Evolutionary conservation across 2,113 vertebrate species (phyloP).

Genomic region (Pristiophorus japonicus): DNA sequence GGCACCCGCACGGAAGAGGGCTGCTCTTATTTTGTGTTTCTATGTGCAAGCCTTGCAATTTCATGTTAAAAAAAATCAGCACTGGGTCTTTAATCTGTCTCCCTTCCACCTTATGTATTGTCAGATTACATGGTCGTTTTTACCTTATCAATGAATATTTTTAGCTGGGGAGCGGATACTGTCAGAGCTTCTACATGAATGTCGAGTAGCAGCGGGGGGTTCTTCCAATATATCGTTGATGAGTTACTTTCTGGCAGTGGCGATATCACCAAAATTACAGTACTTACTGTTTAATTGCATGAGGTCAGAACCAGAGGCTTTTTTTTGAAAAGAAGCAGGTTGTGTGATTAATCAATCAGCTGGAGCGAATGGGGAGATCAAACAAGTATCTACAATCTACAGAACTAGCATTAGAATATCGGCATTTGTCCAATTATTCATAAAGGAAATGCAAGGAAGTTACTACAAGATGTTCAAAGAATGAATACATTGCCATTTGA

Average conservation of each 20-base stretch:
- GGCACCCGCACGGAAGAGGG: constrained; percentile 63
- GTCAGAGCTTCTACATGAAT: constrained; percentile 30
- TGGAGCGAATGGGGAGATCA: neutral
- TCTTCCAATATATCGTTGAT: constrained; percentile 26
- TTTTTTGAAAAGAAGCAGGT: constrained; percentile 17
- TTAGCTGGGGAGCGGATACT: constrained; percentile 25
- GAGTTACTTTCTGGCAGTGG: constrained; percentile 31
- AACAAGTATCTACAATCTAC: neutral
- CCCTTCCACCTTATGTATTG: constrained; percentile 33
- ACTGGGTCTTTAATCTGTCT: constrained; percentile 34
- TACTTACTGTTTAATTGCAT: constrained; percentile 27
- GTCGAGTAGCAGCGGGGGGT: constrained; percentile 23
- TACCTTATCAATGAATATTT: constrained; percentile 38
- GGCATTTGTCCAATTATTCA: neutral
- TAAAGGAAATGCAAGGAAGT: neutral
- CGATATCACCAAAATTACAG: constrained; percentile 30
- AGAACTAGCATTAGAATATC: neutral
- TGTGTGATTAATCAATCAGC: constrained; percentile 36
- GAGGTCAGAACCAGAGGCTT: constrained; percentile 35
- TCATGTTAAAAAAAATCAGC: constrained; percentile 33
- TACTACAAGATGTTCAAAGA: neutral
- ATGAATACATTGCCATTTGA: neutral
- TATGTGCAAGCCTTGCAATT: constrained; percentile 61
- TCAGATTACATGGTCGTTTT: constrained; percentile 37
- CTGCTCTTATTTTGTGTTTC: constrained; percentile 95